phyloP scores from a whole-genome alignment of 2,797 vertebrate species.

The Salmo trutta region DNA sequence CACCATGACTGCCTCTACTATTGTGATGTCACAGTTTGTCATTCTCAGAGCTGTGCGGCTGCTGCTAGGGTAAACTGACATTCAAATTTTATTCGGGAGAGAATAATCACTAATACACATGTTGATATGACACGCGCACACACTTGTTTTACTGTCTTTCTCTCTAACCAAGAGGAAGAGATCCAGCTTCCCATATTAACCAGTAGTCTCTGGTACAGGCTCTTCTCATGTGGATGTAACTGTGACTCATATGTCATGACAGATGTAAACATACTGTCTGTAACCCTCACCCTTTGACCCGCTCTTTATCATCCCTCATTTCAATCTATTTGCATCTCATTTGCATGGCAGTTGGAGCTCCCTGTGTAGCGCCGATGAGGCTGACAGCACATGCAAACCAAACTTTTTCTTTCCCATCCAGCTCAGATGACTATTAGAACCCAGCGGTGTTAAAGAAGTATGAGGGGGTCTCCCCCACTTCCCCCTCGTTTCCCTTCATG shows the following conservation, averaged over 20 bases:
- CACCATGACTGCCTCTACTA: slow-evolving; percentile 31
- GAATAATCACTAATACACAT: slow-evolving; percentile 31
- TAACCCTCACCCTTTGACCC: slow-evolving; percentile 24
- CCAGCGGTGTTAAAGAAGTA: neutral
- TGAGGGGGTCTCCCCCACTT: neutral
- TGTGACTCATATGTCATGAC: neutral
- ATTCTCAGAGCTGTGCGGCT: slow-evolving; percentile 51
- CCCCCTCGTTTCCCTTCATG: neutral
- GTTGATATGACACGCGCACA: neutral
- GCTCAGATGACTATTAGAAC: slow-evolving; percentile 23
- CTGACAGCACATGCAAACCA: slow-evolving; percentile 67
- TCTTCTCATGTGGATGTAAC: neutral
- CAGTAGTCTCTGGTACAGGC: neutral
- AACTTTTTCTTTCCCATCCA: slow-evolving; percentile 26
- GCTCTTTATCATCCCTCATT: slow-evolving; percentile 55
- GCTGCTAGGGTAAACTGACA: slow-evolving; percentile 51
- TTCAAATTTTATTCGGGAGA: slow-evolving; percentile 33
- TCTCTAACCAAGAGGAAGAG: neutral
- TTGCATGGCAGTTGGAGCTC: slow-evolving; percentile 76
- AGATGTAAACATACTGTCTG: slow-evolving; percentile 20
- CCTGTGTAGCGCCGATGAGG: slow-evolving; percentile 51
- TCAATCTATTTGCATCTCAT: slow-evolving; percentile 65
- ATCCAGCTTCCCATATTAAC: neutral
- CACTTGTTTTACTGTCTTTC: neutral
- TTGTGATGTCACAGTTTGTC: slow-evolving; percentile 74